Percentiles rank a stretch among this genome's conserved stretches.
phyloP scores from a whole-genome alignment of 2,888 invertebrate genomes.

The Ctenicera cuprea region DNA sequence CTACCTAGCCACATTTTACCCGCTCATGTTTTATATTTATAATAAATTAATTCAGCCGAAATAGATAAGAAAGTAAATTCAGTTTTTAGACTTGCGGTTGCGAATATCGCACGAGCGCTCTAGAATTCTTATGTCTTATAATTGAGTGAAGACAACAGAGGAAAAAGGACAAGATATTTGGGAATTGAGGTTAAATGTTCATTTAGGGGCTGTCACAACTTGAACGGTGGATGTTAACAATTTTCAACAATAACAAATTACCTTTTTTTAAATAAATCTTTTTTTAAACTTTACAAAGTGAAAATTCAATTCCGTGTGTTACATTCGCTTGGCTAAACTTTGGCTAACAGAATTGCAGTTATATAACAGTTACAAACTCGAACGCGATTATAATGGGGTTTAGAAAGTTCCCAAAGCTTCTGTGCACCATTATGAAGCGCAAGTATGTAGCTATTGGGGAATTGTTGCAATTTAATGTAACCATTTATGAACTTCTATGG shows the following conservation, averaged over 20 bases:
- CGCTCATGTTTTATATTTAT: background rate
- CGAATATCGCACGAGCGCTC: background rate
- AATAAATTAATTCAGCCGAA: background rate
- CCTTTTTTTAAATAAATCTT: background rate
- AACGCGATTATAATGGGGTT: conserved; percentile 11
- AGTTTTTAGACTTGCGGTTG: background rate
- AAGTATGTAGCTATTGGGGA: background rate
- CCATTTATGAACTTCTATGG: background rate
- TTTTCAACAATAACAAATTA: background rate
- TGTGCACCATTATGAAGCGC: background rate
- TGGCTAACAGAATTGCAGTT: background rate
- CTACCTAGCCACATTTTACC: background rate
- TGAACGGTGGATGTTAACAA: background rate
- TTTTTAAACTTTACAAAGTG: no score
- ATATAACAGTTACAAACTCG: background rate
- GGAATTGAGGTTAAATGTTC: background rate
- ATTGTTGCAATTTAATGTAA: background rate
- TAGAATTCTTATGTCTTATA: conserved; percentile 4
- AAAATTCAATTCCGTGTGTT: background rate
- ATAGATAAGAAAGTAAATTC: background rate
- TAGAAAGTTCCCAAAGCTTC: background rate
- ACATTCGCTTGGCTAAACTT: background rate
- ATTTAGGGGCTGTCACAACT: background rate
- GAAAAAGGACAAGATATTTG: background rate
- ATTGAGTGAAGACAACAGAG: conserved; percentile 8